Conservation (phyloP, 2,113 vertebrate species). For the Turdus rufiventris region DNA sequence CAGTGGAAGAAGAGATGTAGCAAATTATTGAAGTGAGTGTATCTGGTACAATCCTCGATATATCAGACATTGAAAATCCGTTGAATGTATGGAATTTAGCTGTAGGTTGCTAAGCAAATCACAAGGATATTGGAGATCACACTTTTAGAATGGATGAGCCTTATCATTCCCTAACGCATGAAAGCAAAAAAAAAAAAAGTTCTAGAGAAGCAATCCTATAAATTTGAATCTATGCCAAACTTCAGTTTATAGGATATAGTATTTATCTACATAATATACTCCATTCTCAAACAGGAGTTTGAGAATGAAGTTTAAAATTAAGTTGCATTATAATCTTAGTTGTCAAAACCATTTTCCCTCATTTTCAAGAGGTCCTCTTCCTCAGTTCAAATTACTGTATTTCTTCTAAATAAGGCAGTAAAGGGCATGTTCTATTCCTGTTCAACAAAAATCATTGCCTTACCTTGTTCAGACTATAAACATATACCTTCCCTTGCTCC, state of each 20-base stretch:
- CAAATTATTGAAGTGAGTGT: not conserved
- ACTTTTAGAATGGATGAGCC: not conserved
- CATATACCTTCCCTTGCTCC: conserved; percentile 93
- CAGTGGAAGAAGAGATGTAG: not conserved
- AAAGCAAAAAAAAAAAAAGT: not conserved
- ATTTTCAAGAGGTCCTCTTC: not conserved
- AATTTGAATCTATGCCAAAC: not conserved
- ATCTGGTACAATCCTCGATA: not conserved
- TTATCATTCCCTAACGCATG: not conserved
- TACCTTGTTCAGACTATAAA: conserved; percentile 87
- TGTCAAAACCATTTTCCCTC: not conserved
- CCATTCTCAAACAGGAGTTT: not conserved
- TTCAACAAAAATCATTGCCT: not conserved
- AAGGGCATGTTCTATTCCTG: not conserved
- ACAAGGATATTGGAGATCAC: not conserved
- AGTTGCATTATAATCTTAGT: not conserved
- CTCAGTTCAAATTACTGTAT: not conserved
- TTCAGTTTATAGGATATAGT: not conserved
- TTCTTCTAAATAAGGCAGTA: not conserved
- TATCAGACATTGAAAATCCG: not conserved
- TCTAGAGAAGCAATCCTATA: not conserved
- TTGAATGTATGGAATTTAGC: not conserved
- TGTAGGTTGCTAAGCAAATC: not conserved
- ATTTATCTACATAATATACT: not conserved
- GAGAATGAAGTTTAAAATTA: not conserved